Conservation (phyloP, 2,797 vertebrate species). For the Xenops minutus region DNA sequence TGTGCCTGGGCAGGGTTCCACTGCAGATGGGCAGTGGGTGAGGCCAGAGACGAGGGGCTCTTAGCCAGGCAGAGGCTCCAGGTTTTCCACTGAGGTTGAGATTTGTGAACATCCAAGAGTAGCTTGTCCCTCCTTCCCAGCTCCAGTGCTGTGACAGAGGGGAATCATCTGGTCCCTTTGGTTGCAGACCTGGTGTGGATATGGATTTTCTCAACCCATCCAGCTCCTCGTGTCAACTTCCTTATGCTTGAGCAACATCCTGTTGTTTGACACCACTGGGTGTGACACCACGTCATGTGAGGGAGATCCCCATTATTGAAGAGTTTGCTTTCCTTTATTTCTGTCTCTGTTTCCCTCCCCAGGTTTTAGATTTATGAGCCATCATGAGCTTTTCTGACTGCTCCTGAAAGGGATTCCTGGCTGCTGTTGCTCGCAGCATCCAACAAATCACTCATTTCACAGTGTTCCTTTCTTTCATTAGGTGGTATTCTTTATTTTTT, state of each 20-base stretch:
- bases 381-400: constrained; percentile 41
- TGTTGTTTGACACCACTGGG: not conserved
- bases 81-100: not conserved
- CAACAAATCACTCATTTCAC: constrained; percentile 48
- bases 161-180: not conserved
- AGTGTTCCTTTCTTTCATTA: not conserved
- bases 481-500: constrained; percentile 9
- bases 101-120: not conserved
- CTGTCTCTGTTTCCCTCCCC: not conserved
- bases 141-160: not conserved
- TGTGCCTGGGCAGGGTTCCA: not conserved
- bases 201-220: not conserved
- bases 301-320: not conserved
- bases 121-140: not conserved
- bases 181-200: not conserved
- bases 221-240: not conserved
- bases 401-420: constrained; percentile 50
- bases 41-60: not conserved
- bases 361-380: constrained; percentile 58
- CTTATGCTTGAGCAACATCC: not conserved
- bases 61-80: not conserved
- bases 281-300: not conserved
- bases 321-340: not conserved
- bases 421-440: not conserved
- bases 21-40: not conserved